Percentiles rank a stretch among this genome's conserved stretches.
Conservation (phyloP, 2,797 vertebrate genomes). For the Acanthurus leucopareius region DNA sequence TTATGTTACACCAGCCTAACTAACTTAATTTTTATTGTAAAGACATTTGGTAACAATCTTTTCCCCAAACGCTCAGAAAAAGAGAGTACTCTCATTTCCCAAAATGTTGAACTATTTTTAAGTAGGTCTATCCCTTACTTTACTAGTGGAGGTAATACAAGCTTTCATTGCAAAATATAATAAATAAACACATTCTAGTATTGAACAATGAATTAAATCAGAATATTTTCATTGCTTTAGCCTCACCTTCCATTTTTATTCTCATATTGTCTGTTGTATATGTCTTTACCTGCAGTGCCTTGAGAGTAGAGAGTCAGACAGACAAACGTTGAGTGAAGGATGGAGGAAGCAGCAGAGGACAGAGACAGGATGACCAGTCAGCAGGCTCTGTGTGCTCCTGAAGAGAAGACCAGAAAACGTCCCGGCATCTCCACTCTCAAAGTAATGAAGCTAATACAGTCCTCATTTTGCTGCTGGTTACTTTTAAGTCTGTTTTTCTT, state of each 20-base stretch:
- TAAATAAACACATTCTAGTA: neutral
- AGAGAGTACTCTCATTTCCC: neutral
- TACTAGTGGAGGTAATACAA: neutral
- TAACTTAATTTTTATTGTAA: neutral
- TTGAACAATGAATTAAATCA: neutral
- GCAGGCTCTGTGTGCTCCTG: constrained; percentile 68
- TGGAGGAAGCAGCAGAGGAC: constrained; percentile 67
- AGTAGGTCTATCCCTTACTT: neutral
- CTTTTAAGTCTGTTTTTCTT: neutral
- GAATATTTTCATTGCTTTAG: neutral
- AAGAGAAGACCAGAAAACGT: constrained; percentile 41
- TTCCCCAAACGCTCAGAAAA: neutral
- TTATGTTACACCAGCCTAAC: neutral
- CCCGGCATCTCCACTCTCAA: constrained; percentile 79
- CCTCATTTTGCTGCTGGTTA: constrained; percentile 11
- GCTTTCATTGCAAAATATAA: neutral
- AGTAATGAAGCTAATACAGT: constrained; percentile 62
- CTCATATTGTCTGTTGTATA: neutral
- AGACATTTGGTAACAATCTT: neutral
- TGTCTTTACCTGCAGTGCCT: constrained; percentile 14
- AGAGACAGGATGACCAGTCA: constrained; percentile 71
- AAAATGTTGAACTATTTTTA: neutral
- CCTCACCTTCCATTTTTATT: neutral
- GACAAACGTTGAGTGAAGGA: constrained; percentile 21
- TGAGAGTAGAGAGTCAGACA: neutral